These are phyloP conservation scores for Eueides isabella DNA, from an alignment of 1,140 invertebrate genomes.

Conservation along the genomic window DNA sequence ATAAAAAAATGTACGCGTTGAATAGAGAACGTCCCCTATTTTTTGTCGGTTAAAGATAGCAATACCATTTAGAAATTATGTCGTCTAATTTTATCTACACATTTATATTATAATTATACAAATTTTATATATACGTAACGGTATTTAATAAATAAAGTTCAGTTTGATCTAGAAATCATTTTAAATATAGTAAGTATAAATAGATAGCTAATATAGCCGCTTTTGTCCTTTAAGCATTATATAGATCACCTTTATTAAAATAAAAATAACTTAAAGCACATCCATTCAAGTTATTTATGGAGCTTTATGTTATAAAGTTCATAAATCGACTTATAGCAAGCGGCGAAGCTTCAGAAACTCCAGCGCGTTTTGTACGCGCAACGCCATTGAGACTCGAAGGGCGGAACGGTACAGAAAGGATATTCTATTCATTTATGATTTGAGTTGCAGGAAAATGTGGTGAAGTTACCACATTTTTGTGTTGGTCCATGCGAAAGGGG, in stretches of 20 bases:
- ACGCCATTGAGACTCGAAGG: constrained; percentile 50
- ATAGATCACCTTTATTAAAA: constrained; percentile 1
- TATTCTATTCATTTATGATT: constrained; percentile 59
- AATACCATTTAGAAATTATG: background rate
- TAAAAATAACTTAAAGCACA: constrained; percentile 21
- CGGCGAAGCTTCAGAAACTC: constrained; percentile 38
- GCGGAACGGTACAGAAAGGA: constrained; percentile 43
- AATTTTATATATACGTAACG: background rate
- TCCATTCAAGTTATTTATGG: constrained; percentile 33
- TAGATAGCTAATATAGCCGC: background rate
- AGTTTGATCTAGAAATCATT: background rate
- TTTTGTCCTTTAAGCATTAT: background rate
- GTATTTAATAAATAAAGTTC: background rate
- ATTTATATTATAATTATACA: background rate
- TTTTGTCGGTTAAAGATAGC: no score
- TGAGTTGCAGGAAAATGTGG: constrained; percentile 46
- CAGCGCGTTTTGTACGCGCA: constrained; percentile 34
- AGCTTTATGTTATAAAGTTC: constrained; percentile 28
- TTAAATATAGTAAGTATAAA: background rate
- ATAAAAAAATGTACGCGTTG: no score
- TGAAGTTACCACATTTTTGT: constrained; percentile 20
- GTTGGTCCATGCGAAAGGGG: background rate
- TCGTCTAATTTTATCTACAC: background rate
- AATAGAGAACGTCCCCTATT: no score
- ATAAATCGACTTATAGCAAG: constrained; percentile 37